Base-by-base conservation (phyloP, 2,797 vertebrate species). In the Australoheros facetus region DNA sequence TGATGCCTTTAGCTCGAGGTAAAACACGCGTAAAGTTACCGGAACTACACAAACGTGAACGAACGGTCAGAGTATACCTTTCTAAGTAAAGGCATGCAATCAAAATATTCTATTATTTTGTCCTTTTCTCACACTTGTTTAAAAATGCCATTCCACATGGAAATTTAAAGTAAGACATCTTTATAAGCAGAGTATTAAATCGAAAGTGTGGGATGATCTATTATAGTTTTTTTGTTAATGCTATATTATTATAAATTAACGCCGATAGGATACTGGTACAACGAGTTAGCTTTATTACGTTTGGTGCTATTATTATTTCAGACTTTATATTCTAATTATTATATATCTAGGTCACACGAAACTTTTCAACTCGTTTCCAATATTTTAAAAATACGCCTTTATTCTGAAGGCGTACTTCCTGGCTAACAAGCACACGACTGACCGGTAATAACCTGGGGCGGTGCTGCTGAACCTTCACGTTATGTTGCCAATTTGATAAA, bases 71-170 rank as follows among this genome's bases (percentile, higher is more conserved):
- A 4, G 19, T 5, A 1, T 5, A 4, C 0, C 10, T 39, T 86
- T 89, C 87, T 81, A 48, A 85, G 56, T 89, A 91, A 89, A 37
- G 37, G 37, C 37, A 17, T 48, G 14, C 14, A 48, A 42, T 42
- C 12, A 13, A 42, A 12, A 13, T 4, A 42, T 10, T 9, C 34
- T 37, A 10, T 10, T 9, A 10, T 42, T 42, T 42, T 42, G 39
- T 19, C 17, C 48, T 51, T 51, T 19, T 45, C 21, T 28, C 60
- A 4, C 13, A 0, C 14, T 7, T 14, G 1, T 62, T 23, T 62
- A 62, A 39, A 62, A 39, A n/a, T 37, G 14, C 3, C 13, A 62
- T 30, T 60, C 2, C 2, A 37, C 34, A 37, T 39, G 19, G 21
- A 37, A 3, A 37, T 17, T 17, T 48, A 26, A 45, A 45, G 23